A percentile compares a stretch with the other conserved stretches of the same genome.
Conservation (phyloP, 2,113 vertebrate species). For the Dipodomys ordii region DNA sequence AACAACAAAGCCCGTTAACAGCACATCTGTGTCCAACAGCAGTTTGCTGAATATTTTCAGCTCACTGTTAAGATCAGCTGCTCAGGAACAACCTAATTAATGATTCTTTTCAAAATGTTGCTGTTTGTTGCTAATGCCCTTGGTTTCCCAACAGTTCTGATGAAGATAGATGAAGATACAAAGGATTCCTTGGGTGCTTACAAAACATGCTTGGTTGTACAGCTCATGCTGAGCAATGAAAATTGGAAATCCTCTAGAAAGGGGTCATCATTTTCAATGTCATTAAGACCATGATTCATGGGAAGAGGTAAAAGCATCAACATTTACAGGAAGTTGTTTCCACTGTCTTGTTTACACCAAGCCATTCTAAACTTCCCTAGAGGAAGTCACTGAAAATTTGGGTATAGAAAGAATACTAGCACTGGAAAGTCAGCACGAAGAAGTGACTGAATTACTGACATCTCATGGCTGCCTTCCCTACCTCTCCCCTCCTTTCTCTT, state of each 20-base stretch:
- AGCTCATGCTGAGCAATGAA: too few relatives aligned
- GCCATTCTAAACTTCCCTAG: neutral
- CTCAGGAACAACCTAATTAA: neutral
- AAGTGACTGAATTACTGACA: too few relatives aligned
- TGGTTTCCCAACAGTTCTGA: neutral
- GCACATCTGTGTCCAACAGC: neutral
- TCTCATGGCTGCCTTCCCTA: too few relatives aligned
- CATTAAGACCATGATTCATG: neutral
- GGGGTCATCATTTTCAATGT: neutral
- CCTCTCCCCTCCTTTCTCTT: too few relatives aligned
- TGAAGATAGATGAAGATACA: neutral
- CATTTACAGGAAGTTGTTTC: neutral
- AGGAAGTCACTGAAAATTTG: neutral
- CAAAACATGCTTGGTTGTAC: neutral
- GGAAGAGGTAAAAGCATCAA: neutral
- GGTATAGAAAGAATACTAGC: neutral
- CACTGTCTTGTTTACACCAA: neutral
- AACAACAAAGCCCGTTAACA: neutral
- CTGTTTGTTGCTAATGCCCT: neutral
- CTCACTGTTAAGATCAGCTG: neutral
- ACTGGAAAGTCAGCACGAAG: too few relatives aligned
- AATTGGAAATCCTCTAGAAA: neutral
- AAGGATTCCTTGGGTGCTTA: neutral
- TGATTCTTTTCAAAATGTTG: neutral
- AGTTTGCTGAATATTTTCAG: neutral